Evolutionary conservation across 1,140 invertebrate genomes (phyloP), one percentile per base, ranked within the genome.

Genomic region (Bombus cullumanus): DNA sequence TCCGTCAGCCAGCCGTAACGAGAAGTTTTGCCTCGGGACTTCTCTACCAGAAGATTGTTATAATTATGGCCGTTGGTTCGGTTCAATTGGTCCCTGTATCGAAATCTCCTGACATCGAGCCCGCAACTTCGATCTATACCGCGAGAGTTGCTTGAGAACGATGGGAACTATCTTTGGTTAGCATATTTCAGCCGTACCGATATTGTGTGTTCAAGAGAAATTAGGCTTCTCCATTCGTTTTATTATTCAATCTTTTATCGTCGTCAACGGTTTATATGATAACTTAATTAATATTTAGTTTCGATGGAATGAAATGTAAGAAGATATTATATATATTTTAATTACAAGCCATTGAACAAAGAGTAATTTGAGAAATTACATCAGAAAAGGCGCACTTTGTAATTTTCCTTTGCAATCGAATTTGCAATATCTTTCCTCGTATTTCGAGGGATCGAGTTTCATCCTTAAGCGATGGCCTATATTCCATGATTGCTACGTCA

Each of bases 401-500:
- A n/a, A 62, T 62, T 62, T 62, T 31, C n/a, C n/a, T 1, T 8
- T 66, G 6, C 15, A 34, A 66, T 66, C 2, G 64, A 66, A 66
- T 66, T 34, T 66, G 6, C 64, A 18, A 34, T 34, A 34, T 34
- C 15, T 28, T 28, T 28, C 25, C 57, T 31, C 18, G 37, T 47
- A n/a, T 22, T 43, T 74, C 31, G 18, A 47, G 8, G 66, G 73
- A 76, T 83, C 71, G n/a, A 15, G 41, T 13, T 47, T 57, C 43
- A 41, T 22, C 47, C 22, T 37, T 69, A 71, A 82, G 66, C 83
- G 79, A 75, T 76, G 53, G 41, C n/a, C 64, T 71, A 53, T 78
- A 71, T 83, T 43, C 57, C 62, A 43, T 81, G 81, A 89, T 89
- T 89, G 85, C 84, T 71, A 43, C 80, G 84, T 73, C 76, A 57